These are phyloP conservation scores for Agrochola lychnidis DNA, from an alignment of 2,888 invertebrate species.

Conservation along the genomic window DNA sequence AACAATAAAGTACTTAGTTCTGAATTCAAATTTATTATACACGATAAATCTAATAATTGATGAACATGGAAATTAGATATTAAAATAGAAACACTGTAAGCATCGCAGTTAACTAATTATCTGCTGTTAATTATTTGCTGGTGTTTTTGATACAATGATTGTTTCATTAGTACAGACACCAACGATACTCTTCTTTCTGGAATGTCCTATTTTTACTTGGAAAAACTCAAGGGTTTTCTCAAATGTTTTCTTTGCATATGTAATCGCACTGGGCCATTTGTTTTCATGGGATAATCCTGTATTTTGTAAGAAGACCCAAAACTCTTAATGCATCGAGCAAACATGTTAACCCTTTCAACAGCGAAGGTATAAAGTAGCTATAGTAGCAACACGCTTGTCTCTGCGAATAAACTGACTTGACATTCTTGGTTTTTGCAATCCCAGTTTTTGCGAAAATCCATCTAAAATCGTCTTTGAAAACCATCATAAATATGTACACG, in stretches of 20 bases:
- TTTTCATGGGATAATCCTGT: slow-evolving; percentile 50
- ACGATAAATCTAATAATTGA: too few species aligned
- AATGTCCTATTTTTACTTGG: not conserved
- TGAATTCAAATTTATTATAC: too few species aligned
- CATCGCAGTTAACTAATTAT: too few species aligned
- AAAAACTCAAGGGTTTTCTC: slow-evolving; percentile 2
- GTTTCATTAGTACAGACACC: not conserved
- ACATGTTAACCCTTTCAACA: slow-evolving; percentile 44
- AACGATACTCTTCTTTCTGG: not conserved
- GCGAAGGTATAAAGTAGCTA: not conserved
- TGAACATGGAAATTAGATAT: too few species aligned
- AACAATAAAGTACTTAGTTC: too few species aligned
- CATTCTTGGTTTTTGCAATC: not conserved
- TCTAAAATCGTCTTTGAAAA: not conserved
- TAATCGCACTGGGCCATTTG: slow-evolving; percentile 40
- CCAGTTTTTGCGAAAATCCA: not conserved
- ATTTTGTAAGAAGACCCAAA: slow-evolving; percentile 17
- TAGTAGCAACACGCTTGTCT: not conserved
- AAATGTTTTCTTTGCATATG: slow-evolving; percentile 44
- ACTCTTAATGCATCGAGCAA: slow-evolving; percentile 26
- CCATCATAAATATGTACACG: not conserved
- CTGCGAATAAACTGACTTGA: slow-evolving; percentile 3
- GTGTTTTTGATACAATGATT: too few species aligned
- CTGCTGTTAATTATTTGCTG: not conserved
- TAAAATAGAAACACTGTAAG: too few species aligned